phyloP scores from a whole-genome alignment of 2,888 invertebrate species.

The Tachystola acroxantha region DNA sequence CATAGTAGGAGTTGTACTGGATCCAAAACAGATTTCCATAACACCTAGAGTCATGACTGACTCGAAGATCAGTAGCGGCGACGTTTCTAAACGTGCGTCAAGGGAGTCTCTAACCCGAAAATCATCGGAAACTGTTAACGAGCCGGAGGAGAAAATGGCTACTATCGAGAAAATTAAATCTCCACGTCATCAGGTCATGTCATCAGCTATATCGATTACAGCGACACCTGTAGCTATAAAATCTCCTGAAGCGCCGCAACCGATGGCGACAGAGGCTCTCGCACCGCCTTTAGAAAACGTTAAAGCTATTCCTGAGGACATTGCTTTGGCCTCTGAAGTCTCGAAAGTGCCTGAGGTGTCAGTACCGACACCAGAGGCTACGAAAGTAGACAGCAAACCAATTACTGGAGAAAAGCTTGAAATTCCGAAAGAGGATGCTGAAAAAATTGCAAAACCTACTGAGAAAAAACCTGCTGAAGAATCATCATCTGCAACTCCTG shows the following conservation, averaged over 20 bases:
- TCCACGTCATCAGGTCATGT: conserved; percentile 38
- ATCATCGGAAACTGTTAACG: conserved; percentile 48
- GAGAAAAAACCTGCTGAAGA: not conserved
- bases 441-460: not conserved
- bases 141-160: conserved; percentile 49
- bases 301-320: conserved; percentile 42
- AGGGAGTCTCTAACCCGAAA: conserved; percentile 52
- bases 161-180: conserved; percentile 56
- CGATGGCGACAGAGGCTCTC: conserved; percentile 48
- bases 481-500: not conserved
- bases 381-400: conserved; percentile 11
- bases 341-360: conserved; percentile 20
- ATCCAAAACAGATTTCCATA: conserved; percentile 64
- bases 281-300: conserved; percentile 50
- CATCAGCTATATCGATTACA: conserved; percentile 41
- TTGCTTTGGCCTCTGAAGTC: conserved; percentile 37
- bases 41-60: conserved; percentile 49
- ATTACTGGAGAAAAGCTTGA: conserved; percentile 9
- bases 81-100: conserved; percentile 49
- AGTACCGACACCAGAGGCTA: not conserved
- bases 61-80: conserved; percentile 33
- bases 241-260: conserved; percentile 41
- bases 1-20: conserved; percentile 45
- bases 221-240: conserved; percentile 36
- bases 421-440: not conserved